phyloP scores from a whole-genome alignment of 2,113 vertebrate genomes.

The Connochaetes taurinus region DNA sequence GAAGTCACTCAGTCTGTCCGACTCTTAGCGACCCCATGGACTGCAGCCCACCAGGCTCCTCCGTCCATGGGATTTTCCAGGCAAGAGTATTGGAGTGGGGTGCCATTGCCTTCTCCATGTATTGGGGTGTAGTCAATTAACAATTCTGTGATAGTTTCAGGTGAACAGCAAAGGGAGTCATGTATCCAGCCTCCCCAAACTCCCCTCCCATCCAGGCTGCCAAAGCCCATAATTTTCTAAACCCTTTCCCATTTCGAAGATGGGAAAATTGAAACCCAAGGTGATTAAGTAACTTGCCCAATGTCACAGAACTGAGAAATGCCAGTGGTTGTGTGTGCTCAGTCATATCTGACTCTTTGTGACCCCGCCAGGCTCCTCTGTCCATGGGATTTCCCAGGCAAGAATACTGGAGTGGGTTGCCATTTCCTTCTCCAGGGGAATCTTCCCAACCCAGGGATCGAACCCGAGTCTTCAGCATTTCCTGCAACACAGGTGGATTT shows the following conservation, averaged over 20 bases:
- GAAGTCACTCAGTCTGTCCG: fast-evolving
- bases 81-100: neutral
- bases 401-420: neutral
- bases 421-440: neutral
- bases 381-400: neutral
- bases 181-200: neutral
- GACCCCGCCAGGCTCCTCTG: neutral
- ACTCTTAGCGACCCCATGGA: neutral
- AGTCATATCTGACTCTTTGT: neutral
- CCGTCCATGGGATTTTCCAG: neutral
- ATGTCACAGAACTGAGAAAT: neutral
- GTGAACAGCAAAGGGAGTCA: neutral
- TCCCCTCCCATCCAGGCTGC: neutral
- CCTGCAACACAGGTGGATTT: neutral
- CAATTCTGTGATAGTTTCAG: neutral
- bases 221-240: neutral
- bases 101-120: neutral
- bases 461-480: neutral
- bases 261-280: neutral
- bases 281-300: neutral
- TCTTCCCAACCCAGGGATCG: neutral
- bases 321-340: neutral
- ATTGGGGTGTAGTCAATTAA: neutral
- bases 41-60: neutral
- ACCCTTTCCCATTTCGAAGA: neutral